Evolutionary conservation across 2,113 vertebrate species (phyloP).

Genomic region (Petroica traversi): DNA sequence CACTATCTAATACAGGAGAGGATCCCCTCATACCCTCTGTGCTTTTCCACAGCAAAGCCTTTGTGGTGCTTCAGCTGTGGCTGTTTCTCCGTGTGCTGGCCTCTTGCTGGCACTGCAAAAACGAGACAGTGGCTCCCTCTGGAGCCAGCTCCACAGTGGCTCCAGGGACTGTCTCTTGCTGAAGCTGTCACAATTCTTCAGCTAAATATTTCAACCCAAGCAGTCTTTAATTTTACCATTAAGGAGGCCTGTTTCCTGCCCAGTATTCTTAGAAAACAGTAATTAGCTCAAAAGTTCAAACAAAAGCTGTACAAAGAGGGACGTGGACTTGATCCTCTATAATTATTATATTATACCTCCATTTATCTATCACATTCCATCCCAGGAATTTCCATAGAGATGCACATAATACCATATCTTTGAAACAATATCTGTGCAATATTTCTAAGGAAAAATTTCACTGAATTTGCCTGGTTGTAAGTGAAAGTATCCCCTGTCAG

Average conservation of each 20-base stretch:
- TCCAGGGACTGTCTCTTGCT: background rate
- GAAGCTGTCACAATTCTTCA: background rate
- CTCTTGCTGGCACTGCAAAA: conserved; percentile 31
- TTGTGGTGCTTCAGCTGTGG: background rate
- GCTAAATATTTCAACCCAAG: background rate
- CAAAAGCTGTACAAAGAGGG: background rate
- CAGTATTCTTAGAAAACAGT: background rate
- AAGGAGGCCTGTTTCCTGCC: background rate
- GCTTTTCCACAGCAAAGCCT: background rate
- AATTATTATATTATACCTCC: background rate
- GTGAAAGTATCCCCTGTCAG: background rate
- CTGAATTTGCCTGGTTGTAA: background rate
- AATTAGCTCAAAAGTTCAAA: background rate
- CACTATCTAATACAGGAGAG: background rate
- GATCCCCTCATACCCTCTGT: background rate
- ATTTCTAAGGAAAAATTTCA: background rate
- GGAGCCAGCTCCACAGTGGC: conserved; percentile 14
- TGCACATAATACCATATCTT: background rate
- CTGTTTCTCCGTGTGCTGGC: background rate
- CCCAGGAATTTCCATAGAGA: background rate
- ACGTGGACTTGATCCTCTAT: background rate
- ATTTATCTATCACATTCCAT: background rate
- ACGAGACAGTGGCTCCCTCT: conserved; percentile 60
- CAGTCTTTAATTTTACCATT: background rate
- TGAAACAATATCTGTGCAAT: background rate